Conservation (phyloP, 2,113 vertebrate species). For the Climacteris rufus region DNA sequence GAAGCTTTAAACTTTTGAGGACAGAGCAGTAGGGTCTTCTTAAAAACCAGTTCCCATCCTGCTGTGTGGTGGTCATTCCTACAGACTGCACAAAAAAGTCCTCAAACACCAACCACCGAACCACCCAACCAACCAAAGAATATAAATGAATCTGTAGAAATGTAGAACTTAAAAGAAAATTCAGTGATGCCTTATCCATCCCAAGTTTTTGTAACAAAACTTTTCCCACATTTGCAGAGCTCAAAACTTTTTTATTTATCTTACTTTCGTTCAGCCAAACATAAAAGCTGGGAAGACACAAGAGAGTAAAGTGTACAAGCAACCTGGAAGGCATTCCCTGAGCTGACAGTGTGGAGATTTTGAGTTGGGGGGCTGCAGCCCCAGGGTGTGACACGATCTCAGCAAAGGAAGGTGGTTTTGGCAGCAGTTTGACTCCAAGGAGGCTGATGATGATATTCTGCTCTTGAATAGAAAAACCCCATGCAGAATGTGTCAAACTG, state of each 20-base stretch:
- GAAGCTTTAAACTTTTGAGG: not conserved
- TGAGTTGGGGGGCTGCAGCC: not conserved
- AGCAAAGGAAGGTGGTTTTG: not conserved
- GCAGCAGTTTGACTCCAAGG: not conserved
- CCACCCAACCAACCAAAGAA: not conserved
- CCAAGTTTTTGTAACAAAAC: not conserved
- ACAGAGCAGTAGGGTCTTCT: not conserved
- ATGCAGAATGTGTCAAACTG: not conserved
- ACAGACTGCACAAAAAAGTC: not conserved
- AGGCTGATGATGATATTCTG: not conserved
- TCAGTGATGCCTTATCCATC: not conserved
- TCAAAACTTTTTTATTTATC: not conserved
- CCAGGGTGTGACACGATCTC: rapidly evolving
- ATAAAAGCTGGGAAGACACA: not conserved
- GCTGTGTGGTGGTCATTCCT: not conserved
- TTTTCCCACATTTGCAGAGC: not conserved
- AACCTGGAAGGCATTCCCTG: not conserved
- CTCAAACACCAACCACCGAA: not conserved
- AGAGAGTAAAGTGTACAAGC: not conserved
- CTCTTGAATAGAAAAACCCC: not conserved
- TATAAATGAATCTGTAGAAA: not conserved
- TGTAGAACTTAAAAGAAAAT: not conserved
- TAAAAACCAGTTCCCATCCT: not conserved
- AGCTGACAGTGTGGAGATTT: not conserved
- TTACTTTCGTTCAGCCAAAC: not conserved